Conservation (phyloP, 2,888 invertebrate species). For the Acrobasis suavella region DNA sequence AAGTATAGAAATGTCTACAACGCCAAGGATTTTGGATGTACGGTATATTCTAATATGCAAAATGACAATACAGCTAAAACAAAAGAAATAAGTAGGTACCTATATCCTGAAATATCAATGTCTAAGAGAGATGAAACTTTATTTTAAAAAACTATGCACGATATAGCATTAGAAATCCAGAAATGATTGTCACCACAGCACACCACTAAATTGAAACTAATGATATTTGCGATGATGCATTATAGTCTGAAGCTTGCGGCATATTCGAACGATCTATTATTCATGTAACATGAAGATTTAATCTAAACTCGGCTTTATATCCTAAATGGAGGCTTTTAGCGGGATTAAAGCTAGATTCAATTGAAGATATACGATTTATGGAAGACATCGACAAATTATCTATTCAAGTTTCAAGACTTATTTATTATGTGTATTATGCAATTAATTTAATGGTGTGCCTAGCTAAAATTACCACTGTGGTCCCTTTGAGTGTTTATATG, state of each 20-base stretch:
- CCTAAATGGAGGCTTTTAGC: constrained; percentile 1
- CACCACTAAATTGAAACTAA: neutral
- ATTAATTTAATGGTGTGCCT: too few relatives aligned
- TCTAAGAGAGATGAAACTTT: neutral
- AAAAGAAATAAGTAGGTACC: too few relatives aligned
- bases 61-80: too few relatives aligned
- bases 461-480: too few relatives aligned
- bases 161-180: too few relatives aligned
- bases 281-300: neutral
- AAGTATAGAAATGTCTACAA: too few relatives aligned
- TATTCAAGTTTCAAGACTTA: neutral
- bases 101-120: too few relatives aligned
- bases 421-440: neutral
- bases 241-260: neutral
- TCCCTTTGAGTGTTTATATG: too few relatives aligned
- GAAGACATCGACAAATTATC: neutral
- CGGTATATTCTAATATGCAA: too few relatives aligned
- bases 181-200: neutral
- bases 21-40: too few relatives aligned
- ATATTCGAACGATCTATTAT: neutral
- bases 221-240: constrained; percentile 3
- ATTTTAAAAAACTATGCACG: neutral
- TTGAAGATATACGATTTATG: neutral
- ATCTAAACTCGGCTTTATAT: neutral
- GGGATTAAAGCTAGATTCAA: neutral